phyloP scores from a whole-genome alignment of 2,113 vertebrate genomes.

The Rhinoderma darwinii region DNA sequence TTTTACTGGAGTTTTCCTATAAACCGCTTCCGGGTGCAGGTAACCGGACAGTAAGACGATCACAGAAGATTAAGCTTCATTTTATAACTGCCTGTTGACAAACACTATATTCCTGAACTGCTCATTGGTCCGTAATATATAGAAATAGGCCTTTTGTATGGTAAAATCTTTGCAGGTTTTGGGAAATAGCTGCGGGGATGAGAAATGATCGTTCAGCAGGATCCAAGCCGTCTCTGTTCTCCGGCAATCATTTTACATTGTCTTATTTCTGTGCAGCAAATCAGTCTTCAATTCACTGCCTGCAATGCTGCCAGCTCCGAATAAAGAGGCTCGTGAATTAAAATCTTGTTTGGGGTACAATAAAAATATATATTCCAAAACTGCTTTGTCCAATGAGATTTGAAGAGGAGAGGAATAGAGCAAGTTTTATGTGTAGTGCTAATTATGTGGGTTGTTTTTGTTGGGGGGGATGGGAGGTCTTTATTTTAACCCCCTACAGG shows the following conservation, averaged over 20 bases:
- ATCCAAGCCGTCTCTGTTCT: conserved; percentile 12
- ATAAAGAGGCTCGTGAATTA: conserved; percentile 22
- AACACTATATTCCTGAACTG: neutral
- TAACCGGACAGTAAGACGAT: neutral
- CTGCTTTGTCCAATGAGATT: neutral
- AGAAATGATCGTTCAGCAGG: conserved; percentile 47
- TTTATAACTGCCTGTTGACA: neutral
- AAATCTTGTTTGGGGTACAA: conserved; percentile 43
- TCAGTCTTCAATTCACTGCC: conserved; percentile 49
- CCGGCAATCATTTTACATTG: conserved; percentile 47
- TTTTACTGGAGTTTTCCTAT: neutral
- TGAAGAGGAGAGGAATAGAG: neutral
- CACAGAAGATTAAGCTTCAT: neutral
- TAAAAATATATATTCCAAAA: neutral
- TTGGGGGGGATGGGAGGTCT: neutral
- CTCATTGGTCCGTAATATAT: neutral
- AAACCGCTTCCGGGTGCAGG: neutral
- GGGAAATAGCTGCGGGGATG: neutral
- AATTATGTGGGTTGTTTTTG: neutral
- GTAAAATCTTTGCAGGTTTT: conserved; percentile 30
- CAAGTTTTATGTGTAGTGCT: neutral
- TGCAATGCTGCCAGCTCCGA: conserved; percentile 25
- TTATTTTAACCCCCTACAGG: neutral
- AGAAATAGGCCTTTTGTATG: neutral
- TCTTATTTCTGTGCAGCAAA: conserved; percentile 38